Percentiles rank a stretch among this genome's conserved stretches.
These are phyloP conservation scores for Zosterops lateralis DNA, from an alignment of 2,113 vertebrate genomes.

Conservation along the genomic window DNA sequence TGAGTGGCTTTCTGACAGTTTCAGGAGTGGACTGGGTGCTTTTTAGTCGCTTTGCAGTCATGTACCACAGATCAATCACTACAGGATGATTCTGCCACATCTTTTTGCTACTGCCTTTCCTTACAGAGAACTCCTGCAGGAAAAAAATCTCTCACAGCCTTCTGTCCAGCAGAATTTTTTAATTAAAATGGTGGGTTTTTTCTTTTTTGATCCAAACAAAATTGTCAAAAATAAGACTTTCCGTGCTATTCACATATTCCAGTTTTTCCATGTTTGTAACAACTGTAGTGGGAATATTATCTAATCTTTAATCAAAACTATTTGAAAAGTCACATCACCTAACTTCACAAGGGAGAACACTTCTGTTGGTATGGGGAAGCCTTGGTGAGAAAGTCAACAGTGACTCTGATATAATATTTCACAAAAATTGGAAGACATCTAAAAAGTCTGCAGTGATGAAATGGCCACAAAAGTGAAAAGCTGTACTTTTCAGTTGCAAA, in stretches of 20 bases:
- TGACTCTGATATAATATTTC: not conserved
- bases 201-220: not conserved
- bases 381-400: not conserved
- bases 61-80: not conserved
- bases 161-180: not conserved
- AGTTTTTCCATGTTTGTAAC: not conserved
- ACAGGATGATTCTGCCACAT: not conserved
- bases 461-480: not conserved
- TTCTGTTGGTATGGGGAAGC: not conserved
- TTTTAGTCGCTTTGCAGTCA: not conserved
- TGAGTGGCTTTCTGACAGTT: not conserved
- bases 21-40: not conserved
- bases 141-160: not conserved
- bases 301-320: not conserved
- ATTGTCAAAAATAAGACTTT: not conserved
- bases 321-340: slow-evolving; percentile 11
- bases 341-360: not conserved
- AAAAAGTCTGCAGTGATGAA: not conserved
- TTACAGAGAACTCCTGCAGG: not conserved
- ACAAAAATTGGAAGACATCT: not conserved
- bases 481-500: not conserved
- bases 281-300: not conserved
- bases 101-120: not conserved
- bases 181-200: not conserved
- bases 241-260: not conserved